Evolutionary conservation across 2,797 vertebrate species (phyloP).

Genomic region (Sebastes hubbsi): DNA sequence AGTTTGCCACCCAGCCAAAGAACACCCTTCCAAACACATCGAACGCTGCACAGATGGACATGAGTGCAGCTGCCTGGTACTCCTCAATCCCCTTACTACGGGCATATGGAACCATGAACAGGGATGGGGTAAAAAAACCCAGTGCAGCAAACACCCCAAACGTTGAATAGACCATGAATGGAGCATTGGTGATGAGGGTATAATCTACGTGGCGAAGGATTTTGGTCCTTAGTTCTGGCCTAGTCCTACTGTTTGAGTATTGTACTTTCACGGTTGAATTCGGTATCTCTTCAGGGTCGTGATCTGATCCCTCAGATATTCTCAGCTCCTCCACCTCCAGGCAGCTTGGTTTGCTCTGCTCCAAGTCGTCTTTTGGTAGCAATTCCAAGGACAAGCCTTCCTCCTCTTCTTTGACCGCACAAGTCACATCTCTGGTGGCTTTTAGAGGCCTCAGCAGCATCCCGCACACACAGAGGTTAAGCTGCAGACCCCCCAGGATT

Average conservation of each 20-base stretch:
- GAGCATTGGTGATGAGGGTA: conserved; percentile 64
- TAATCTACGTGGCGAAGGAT: conserved; percentile 70
- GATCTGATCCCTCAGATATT: not conserved
- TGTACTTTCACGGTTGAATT: not conserved
- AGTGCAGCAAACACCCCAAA: conserved; percentile 83
- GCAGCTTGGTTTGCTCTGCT: not conserved
- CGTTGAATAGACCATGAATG: conserved; percentile 80
- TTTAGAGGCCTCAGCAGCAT: conserved; percentile 80
- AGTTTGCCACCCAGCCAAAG: conserved; percentile 84
- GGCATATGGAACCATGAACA: conserved; percentile 83
- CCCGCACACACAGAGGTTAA: conserved; percentile 84
- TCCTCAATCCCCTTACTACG: conserved; percentile 79
- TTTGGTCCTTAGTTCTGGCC: conserved; percentile 16
- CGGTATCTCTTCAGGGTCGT: not conserved
- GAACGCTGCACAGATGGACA: conserved; percentile 78
- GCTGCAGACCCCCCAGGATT: conserved; percentile 82
- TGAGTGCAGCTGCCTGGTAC: conserved; percentile 79
- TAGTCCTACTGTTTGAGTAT: not conserved
- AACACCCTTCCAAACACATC: conserved; percentile 79
- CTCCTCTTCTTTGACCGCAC: conserved; percentile 27
- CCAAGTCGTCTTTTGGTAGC: not conserved
- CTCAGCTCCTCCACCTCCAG: not conserved
- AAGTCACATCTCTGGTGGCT: conserved; percentile 15
- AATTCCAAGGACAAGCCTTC: conserved; percentile 23
- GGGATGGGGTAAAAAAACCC: conserved; percentile 80